These are phyloP conservation scores for Ooceraea biroi DNA, from an alignment of 1,140 invertebrate species.

Conservation along the genomic window DNA sequence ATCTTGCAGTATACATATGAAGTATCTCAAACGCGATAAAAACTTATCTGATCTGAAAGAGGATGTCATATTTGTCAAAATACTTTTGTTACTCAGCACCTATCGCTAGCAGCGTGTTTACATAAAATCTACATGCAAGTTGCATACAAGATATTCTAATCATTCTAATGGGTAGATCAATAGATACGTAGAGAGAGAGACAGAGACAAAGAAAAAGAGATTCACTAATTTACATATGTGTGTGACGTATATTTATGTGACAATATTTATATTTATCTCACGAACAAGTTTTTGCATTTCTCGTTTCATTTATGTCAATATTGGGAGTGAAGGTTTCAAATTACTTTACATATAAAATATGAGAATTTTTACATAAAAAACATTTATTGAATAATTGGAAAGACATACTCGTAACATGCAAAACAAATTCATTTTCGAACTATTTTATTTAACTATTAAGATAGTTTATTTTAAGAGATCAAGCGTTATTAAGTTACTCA, in stretches of 20 bases:
- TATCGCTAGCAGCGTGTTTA: background rate
- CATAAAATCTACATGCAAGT: background rate
- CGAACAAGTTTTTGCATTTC: background rate
- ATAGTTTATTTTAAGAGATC: too few relatives aligned
- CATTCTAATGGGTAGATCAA: too few relatives aligned
- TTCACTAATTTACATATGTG: background rate
- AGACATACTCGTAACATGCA: background rate
- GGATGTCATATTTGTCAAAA: background rate
- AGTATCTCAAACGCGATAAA: background rate
- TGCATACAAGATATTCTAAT: too few relatives aligned
- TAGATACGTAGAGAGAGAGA: too few relatives aligned
- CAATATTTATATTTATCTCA: conserved; percentile 18
- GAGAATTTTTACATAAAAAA: background rate
- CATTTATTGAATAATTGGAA: background rate
- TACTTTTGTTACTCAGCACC: background rate
- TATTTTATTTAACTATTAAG: too few relatives aligned
- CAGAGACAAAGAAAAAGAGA: too few relatives aligned
- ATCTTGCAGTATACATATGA: background rate
- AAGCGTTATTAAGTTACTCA: too few relatives aligned
- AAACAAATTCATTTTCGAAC: background rate
- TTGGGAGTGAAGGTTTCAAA: background rate
- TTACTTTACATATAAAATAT: conserved; percentile 6
- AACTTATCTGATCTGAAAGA: conserved; percentile 4
- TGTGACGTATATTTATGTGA: background rate
- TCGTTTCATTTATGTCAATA: background rate